These are phyloP conservation scores for Tetramorium simillimum DNA, from an alignment of 1,140 invertebrate species.

Conservation along the genomic window DNA sequence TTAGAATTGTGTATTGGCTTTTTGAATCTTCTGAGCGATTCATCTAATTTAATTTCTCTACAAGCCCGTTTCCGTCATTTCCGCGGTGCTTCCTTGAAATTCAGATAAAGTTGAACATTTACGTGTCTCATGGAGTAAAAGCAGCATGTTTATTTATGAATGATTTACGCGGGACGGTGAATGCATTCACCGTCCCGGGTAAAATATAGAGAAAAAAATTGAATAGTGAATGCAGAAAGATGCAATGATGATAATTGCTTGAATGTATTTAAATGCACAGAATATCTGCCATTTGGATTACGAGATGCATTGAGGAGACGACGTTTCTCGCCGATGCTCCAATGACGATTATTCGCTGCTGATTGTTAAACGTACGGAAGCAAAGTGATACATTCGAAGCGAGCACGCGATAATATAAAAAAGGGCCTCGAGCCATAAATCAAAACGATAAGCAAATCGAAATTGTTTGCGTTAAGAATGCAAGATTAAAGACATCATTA, in stretches of 20 bases:
- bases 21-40: background rate
- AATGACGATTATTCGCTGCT: slow-evolving; percentile 57
- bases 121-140: background rate
- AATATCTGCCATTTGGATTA: slow-evolving; percentile 26
- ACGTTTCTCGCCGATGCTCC: slow-evolving; percentile 15
- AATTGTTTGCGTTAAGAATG: background rate
- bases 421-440: background rate
- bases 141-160: slow-evolving; percentile 60
- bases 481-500: background rate
- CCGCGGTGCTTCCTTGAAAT: slow-evolving; percentile 52
- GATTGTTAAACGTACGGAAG: slow-evolving; percentile 54
- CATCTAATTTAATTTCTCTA: slow-evolving; percentile 21
- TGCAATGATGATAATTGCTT: background rate
- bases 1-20: slow-evolving; percentile 46
- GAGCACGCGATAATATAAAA: background rate
- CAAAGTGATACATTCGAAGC: background rate
- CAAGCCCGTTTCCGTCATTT: background rate
- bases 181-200: slow-evolving; percentile 15
- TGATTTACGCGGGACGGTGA: slow-evolving; percentile 58
- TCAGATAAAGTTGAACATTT: slow-evolving; percentile 58
- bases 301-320: slow-evolving; percentile 18
- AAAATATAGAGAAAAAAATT: slow-evolving; percentile 13
- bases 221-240: slow-evolving; percentile 36
- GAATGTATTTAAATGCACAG: slow-evolving; percentile 53
- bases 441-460: background rate